These are phyloP conservation scores for Probaryconus sp. DNA, from an alignment of 1,140 invertebrate genomes.

Conservation along the genomic window DNA sequence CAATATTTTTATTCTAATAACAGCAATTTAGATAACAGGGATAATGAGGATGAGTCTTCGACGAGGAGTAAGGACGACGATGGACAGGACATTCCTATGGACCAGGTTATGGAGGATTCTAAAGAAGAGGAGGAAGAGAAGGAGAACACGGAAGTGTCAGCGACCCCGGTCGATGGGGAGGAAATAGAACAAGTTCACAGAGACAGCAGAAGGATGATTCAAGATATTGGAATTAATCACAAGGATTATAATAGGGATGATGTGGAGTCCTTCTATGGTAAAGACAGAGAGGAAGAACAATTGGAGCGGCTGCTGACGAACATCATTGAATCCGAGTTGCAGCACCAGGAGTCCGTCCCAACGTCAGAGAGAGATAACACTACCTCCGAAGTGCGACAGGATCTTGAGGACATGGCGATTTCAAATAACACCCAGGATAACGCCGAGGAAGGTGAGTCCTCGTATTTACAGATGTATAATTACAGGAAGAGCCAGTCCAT, in stretches of 20 bases:
- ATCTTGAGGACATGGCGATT: constrained; percentile 35
- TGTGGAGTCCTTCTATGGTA: constrained; percentile 18
- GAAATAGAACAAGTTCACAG: no score
- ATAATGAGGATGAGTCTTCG: not conserved
- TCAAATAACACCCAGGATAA: not conserved
- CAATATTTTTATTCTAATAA: constrained; percentile 39
- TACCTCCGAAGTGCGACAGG: constrained; percentile 23
- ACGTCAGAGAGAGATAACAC: constrained; percentile 16
- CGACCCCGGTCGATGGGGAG: not conserved
- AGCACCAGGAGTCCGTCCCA: constrained; percentile 35
- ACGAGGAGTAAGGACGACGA: not conserved
- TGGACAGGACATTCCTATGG: no score
- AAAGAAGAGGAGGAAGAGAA: not conserved
- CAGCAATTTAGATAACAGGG: constrained; percentile 12
- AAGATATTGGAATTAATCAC: constrained; percentile 2
- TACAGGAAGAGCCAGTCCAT: constrained; percentile 72
- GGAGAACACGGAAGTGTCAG: constrained; percentile 24
- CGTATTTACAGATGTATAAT: constrained; percentile 54
- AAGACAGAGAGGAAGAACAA: constrained; percentile 67
- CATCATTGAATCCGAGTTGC: constrained; percentile 71
- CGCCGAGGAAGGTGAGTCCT: not conserved
- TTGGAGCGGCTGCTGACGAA: constrained; percentile 70
- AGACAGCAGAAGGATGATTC: no score
- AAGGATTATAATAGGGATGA: constrained; percentile 15
- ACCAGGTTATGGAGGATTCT: no score